Base-by-base conservation (phyloP, 2,888 invertebrate genomes). In the Ceraclea dissimilis region DNA sequence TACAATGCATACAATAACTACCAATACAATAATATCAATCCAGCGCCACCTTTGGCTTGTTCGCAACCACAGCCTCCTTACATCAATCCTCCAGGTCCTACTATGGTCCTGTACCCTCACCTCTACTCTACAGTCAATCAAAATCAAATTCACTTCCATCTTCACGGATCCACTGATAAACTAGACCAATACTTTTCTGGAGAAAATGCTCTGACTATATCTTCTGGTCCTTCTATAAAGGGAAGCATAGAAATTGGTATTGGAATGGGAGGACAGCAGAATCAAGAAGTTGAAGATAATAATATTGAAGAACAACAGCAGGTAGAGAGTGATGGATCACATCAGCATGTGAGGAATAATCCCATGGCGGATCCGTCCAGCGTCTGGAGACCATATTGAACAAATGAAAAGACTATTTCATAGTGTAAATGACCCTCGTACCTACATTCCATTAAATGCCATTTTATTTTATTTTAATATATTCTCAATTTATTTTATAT, bases 91-190 rank as follows among this genome's bases (percentile, higher is more conserved):
- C 75, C 75, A 53, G 74, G 81, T 1, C 80, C 85, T 2, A 80
- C 84, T 56, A 85, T 90, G 83, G 83, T 90, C 18, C 79, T 90
- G 0, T 84, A 82, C 66, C 90, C 90, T 0, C 88, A 88, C 66
- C 74, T 90, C 1, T 88, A 89, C 70, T 89, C 90, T 44, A 90
- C 90, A 20, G 89, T 90, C 53, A 90, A 90, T 69, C 90, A 90
- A 71, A 90, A 90, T 70, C 89, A 90, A 76, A 90, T 90, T 60
- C 90, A 91, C 67, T 79, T 90, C 19, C 90, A 90, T 66, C 70
- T 88, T 22, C 90, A 90, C 70, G 82, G 84, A 51, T 74, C 80
- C 17, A 72, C 78, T 5, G 85, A 85, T 52, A 85, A 84, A 68
- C 64, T 82, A 63, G 85, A 85, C 63, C 84, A 84, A 66, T 84